Base-by-base conservation (phyloP, 2,797 vertebrate genomes). In the Gallinago nigripennis region DNA sequence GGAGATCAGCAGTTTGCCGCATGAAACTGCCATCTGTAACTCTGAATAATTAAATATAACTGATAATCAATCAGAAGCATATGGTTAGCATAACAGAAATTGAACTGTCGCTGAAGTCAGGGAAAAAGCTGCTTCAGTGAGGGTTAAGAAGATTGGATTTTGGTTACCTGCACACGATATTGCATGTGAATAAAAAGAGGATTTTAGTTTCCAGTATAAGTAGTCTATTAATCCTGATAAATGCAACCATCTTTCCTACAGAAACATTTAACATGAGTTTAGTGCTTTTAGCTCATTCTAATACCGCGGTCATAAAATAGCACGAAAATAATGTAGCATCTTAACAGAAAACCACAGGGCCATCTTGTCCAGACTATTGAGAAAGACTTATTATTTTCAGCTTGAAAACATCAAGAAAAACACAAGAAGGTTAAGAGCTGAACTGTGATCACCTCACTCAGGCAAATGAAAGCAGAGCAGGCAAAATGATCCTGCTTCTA, bases 11-110 rank as follows among this genome's bases (percentile, higher is more conserved):
- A 88, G 51, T 94, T 95, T 95, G n/a, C 86, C 79, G 94, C 71
- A 90, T 78, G 90, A 82, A 97, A 96, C 73, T 97, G 96, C 95
- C 95, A 94, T 97, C 91, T 96, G 93, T 94, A 96, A 90, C 95
- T 91, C 92, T 92, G 81, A 94, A 94, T 96, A 97, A 97, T 97
- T 95, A 95, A 96, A 90, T 95, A 96, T 88, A 94, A 94, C 95
- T 96, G 94, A 94, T 94, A 95, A 97, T 96, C 96, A 96, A 96
- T 96, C 95, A 97, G 91, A 84, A 94, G 78, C 96, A 97, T 96
- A 96, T 94, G 92, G 88, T 96, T 97, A 95, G 86, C 94, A 95
- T 95, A 96, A 96, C 92, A 97, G 86, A 95, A 97, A 97, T 94
- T 96, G 94, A 92, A 96, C 95, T 95, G 92, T 90, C 21, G 94